Base-by-base conservation (phyloP, 2,888 invertebrate genomes). In the Cerastis leucographa region DNA sequence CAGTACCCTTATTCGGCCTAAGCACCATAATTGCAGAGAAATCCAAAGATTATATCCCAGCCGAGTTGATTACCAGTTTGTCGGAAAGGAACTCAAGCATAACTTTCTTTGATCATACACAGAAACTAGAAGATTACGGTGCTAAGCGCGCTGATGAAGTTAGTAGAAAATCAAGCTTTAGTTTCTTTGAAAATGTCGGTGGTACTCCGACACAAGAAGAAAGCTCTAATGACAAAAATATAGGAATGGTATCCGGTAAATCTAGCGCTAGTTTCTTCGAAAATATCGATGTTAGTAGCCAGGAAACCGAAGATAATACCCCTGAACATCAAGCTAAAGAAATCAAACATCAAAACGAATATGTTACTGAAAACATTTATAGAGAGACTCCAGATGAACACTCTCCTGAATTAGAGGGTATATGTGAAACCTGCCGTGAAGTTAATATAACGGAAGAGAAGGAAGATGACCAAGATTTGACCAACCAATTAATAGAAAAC, bases 391-490 rank as follows among this genome's bases (percentile, higher is more conserved):
- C 73, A 69, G 77, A 83, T 25, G 71, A 74, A 54, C 85, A 84
- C 69, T 78, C 80, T 51, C 88, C 92, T 1, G 94, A 95, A 78
- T 89, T 95, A 35, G 61, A 9, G n/a, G 94, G 91, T 78, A 95
- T 94, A 62, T 95, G 95, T 80, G 95, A 94, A 88, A 95, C 95
- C 3, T 95, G 95, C 78, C 90, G 94, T 81, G 96, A 95, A 91
- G 93, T 95, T 0, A 92, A 90, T 62, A 91, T 91, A 75, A 90
- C 92, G 0, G 95, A 93, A 46, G 93, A 92, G 0, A 92, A 90
- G 76, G 90, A 91, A 76, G 92, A 92, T 14, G 92, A 90, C 7
- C 78, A 94, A 65, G 92, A 95, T 86, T 88, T 96, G 19, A 96
- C 96, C 2, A 85, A 89, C 22, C 93, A 96, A 68, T 82, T 96